These are phyloP conservation scores for Lithobates sylvaticus DNA, from an alignment of 2,797 vertebrate genomes.

Conservation along the genomic window DNA sequence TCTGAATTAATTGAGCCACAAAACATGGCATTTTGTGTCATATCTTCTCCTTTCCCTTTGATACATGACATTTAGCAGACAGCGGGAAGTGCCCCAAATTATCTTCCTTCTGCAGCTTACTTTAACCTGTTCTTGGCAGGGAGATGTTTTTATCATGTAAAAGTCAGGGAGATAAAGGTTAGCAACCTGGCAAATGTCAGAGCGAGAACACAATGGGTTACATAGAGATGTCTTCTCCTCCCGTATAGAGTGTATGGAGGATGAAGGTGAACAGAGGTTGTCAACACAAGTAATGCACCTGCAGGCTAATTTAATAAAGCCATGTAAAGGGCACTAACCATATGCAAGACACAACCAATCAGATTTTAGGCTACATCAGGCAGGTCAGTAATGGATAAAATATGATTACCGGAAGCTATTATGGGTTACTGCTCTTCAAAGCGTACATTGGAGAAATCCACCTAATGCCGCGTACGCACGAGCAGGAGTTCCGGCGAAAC, in stretches of 20 bases:
- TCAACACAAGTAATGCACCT: not conserved
- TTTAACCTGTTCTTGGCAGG: slow-evolving; percentile 29
- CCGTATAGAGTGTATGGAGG: not conserved
- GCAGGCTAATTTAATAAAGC: not conserved
- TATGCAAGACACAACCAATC: not conserved
- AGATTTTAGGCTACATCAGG: too few species aligned
- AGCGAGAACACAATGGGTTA: not conserved
- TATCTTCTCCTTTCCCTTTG: slow-evolving; percentile 31
- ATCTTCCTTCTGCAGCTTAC: slow-evolving; percentile 14
- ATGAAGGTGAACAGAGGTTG: not conserved
- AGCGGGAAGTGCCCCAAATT: slow-evolving; percentile 35
- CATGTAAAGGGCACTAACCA: not conserved
- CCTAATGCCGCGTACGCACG: too few species aligned
- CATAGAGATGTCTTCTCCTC: not conserved
- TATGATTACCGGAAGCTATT: too few species aligned
- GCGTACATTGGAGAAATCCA: too few species aligned
- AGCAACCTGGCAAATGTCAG: not conserved
- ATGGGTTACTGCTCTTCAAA: too few species aligned
- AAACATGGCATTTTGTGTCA: slow-evolving; percentile 51
- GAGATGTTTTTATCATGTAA: slow-evolving; percentile 18
- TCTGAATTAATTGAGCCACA: slow-evolving; percentile 35
- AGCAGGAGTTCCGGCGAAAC: too few species aligned
- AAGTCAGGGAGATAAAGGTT: slow-evolving; percentile 16
- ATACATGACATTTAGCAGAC: slow-evolving; percentile 52
- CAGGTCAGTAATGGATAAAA: too few species aligned